Base-by-base conservation (phyloP, 2,888 invertebrate species). In the Caenorhabditis sp. region DNA sequence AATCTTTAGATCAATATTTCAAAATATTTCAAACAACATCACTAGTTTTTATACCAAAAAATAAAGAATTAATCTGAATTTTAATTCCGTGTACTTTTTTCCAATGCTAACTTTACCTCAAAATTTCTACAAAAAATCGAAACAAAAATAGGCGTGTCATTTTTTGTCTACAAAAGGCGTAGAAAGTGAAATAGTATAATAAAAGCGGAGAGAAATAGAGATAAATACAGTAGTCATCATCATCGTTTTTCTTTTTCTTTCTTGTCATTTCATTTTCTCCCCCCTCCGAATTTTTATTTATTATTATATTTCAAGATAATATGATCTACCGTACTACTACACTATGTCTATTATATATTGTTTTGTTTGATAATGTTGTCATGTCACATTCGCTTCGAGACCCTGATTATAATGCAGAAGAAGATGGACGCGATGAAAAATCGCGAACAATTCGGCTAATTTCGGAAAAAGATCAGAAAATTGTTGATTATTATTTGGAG, bases 401-500 rank as follows among this genome's bases (percentile, higher is more conserved):
- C 49, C 53, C 58, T n/a, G 63, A 53, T 23, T 23, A 53, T 53
- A 51, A 17, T 51, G 51, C 21, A 24, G 17, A 19, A 53, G 27
- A 49, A 31, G 26, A 49, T 23, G 6, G 57, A 59, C 14, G 69
- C 62, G 67, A 63, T 24, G 62, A 31, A 12, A 54, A 61, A 0
- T 43, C 43, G 14, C 53, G 75, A 62, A 63, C 55, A 53, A 60
- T 69, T 8, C 59, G 67, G 23, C 65, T 70, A 69, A 66, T 85
- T 71, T 76, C 80, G 0, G 74, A 60, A n/a, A 79, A 84, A 36
- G 83, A 86, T 55, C 68, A 77, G 26, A 63, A 74, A 26, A 70
- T 69, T 17, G 86, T 86, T 10, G 68, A 83, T n/a, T 78, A 65
- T 49, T 86, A 86, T 58, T 67, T 86, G 76, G 72, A 78, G 10